Evolutionary conservation across 1,140 invertebrate genomes (phyloP).

Genomic region (Cydia strobilella): DNA sequence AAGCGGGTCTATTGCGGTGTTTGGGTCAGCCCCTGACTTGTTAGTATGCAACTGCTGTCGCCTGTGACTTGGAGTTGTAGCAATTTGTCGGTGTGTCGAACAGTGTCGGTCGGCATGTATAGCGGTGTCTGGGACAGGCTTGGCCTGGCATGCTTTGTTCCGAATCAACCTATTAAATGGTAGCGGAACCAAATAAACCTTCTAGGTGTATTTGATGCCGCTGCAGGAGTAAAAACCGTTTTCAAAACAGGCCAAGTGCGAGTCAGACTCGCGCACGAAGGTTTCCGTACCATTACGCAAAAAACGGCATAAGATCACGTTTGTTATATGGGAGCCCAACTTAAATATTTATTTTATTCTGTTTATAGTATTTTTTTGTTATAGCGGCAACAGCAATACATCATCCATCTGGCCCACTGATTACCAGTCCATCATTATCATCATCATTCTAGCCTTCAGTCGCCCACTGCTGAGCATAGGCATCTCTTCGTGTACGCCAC

Average conservation of each 20-base stretch:
- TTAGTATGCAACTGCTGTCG: background rate
- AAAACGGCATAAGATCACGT: too few species aligned
- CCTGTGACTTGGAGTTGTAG: background rate
- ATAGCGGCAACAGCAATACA: too few species aligned
- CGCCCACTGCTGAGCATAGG: too few species aligned
- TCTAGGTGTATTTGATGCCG: background rate
- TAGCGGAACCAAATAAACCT: background rate
- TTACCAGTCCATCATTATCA: too few species aligned
- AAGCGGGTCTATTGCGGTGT: background rate
- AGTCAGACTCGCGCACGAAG: background rate
- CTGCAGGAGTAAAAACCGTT: background rate
- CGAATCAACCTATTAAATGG: slow-evolving; percentile 14
- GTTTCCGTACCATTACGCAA: too few species aligned
- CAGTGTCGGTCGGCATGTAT: slow-evolving; percentile 8
- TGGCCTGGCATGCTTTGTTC: slow-evolving; percentile 14
- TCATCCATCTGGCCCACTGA: too few species aligned
- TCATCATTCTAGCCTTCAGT: too few species aligned
- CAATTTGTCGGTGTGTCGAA: slow-evolving; percentile 13
- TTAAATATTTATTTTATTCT: too few species aligned
- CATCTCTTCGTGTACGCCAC: too few species aligned
- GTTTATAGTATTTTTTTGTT: too few species aligned
- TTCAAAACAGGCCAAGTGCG: background rate
- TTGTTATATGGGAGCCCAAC: too few species aligned
- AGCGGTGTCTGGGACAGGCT: slow-evolving; percentile 11
- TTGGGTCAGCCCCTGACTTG: background rate